Evolutionary conservation across 2,797 vertebrate genomes (phyloP).

Genomic region (Lerista edwardsae): DNA sequence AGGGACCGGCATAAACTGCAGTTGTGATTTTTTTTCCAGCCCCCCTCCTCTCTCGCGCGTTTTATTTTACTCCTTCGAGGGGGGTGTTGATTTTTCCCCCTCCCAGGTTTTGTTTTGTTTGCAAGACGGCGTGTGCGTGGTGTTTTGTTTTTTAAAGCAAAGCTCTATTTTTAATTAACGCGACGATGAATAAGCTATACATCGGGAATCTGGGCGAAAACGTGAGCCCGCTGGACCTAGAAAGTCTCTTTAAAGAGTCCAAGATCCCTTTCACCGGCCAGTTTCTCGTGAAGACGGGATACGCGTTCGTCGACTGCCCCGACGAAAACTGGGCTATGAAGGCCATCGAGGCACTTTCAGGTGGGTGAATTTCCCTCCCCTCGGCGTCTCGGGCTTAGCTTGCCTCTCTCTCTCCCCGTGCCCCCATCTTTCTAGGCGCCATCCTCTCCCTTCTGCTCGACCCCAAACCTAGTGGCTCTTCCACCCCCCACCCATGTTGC

Average conservation of each 20-base stretch:
- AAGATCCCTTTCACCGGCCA: conserved; percentile 95
- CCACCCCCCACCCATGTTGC: neutral
- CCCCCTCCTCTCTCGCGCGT: conserved; percentile 57
- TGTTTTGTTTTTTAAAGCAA: conserved; percentile 44
- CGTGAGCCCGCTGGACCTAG: conserved; percentile 93
- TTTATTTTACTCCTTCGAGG: conserved; percentile 61
- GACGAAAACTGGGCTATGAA: conserved; percentile 97
- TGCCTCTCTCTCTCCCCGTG: neutral
- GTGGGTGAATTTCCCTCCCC: conserved; percentile 76
- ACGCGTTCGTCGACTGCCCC: conserved; percentile 98
- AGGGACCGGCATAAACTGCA: conserved; percentile 54
- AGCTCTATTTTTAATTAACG: conserved; percentile 60
- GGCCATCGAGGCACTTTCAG: conserved; percentile 98
- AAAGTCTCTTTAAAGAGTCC: conserved; percentile 96
- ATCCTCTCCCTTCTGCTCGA: neutral
- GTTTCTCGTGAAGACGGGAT: conserved; percentile 95
- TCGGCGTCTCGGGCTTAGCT: neutral
- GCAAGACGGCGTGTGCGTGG: conserved; percentile 58
- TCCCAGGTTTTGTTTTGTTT: conserved; percentile 2
- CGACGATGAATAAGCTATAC: conserved; percentile 97
- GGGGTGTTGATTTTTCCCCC: neutral
- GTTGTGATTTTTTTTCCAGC: conserved; percentile 57
- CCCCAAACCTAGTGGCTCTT: neutral
- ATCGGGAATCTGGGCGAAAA: conserved; percentile 97
- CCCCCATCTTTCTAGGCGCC: neutral